These are phyloP conservation scores for Thalassaphorura encarpata DNA, from an alignment of 1,140 invertebrate species.

Conservation along the genomic window DNA sequence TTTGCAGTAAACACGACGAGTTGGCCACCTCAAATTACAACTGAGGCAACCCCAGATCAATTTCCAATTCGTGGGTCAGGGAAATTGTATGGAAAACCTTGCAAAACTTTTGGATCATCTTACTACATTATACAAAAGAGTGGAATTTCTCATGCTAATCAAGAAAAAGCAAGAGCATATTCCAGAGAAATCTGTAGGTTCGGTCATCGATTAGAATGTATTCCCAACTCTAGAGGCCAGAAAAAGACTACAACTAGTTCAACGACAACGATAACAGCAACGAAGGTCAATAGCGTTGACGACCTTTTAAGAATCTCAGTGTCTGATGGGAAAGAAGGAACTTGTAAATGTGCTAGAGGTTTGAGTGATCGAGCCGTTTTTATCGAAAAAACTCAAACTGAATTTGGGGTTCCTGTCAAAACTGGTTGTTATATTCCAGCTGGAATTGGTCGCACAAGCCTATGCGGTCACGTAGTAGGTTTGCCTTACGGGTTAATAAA, in stretches of 20 bases:
- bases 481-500: not conserved
- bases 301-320: not conserved
- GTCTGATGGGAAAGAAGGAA: not conserved
- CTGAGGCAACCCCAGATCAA: not conserved
- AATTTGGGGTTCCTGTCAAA: not conserved
- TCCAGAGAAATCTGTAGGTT: not conserved
- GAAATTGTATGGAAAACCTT: not conserved
- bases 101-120: not conserved
- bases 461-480: not conserved
- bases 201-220: not conserved
- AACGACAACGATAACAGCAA: not conserved
- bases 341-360: not conserved
- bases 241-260: not conserved
- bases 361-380: not conserved
- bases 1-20: not conserved
- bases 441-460: not conserved
- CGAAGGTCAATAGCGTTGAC: not conserved
- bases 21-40: not conserved
- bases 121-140: not conserved
- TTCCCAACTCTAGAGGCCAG: not conserved
- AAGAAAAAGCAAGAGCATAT: not conserved
- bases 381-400: not conserved
- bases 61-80: not conserved
- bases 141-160: not conserved
- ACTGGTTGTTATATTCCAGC: not conserved